Evolutionary conservation across 2,797 vertebrate species (phyloP).

Genomic region (Rousettus madagascariensis): DNA sequence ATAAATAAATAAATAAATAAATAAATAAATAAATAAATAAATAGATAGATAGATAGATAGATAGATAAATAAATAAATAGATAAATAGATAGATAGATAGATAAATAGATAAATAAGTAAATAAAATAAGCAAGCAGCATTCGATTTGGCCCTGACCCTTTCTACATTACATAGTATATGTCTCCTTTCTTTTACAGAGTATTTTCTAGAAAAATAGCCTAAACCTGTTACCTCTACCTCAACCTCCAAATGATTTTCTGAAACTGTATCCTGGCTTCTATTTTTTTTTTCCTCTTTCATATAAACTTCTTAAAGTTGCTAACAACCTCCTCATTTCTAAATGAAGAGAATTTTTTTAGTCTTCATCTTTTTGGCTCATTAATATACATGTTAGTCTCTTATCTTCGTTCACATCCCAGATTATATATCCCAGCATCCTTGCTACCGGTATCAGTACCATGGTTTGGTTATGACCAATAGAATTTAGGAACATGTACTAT

Average conservation of each 20-base stretch:
- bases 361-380: neutral
- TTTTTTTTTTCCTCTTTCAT: neutral
- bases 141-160: neutral
- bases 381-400: neutral
- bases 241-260: neutral
- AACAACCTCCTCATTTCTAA: neutral
- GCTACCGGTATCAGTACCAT: accelerated
- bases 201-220: neutral
- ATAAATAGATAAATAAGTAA: no score
- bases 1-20: no score
- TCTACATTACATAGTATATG: neutral
- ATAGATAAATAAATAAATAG: no score
- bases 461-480: neutral
- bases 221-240: neutral
- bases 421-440: neutral
- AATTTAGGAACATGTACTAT: neutral
- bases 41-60: no score
- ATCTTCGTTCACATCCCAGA: neutral
- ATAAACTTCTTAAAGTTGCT: neutral
- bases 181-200: neutral
- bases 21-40: no score
- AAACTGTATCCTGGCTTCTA: neutral
- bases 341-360: neutral
- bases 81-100: no score
- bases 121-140: neutral